Conservation (phyloP, 2,797 vertebrate species). For the Myripristis jacobus region DNA sequence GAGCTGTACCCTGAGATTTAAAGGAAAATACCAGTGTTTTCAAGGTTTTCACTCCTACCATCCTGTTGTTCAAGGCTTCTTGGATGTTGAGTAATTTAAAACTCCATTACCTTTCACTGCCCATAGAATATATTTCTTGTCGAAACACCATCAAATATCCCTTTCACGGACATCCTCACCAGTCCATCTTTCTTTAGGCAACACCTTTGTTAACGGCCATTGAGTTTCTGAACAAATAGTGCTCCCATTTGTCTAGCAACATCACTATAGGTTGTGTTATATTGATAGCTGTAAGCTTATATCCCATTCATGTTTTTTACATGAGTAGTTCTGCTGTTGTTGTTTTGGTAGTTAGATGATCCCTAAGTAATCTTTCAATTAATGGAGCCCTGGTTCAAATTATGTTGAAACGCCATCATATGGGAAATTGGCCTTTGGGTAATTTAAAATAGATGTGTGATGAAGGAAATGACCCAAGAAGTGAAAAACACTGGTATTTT, state of each 20-base stretch:
- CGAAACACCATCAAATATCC: background rate
- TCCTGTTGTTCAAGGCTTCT: background rate
- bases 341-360: background rate
- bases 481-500: constrained; percentile 38
- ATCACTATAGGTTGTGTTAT: background rate
- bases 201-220: background rate
- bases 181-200: too few relatives aligned
- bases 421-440: background rate
- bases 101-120: background rate
- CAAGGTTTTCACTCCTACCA: background rate
- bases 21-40: constrained; percentile 8
- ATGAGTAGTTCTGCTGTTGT: background rate
- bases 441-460: constrained; percentile 1
- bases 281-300: background rate
- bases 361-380: constrained; percentile 3
- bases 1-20: constrained; percentile 15
- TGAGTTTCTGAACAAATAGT: background rate
- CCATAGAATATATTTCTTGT: background rate
- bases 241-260: background rate
- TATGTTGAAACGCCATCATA: background rate
- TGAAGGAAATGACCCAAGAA: constrained; percentile 7
- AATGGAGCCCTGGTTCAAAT: background rate
- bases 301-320: constrained; percentile 7
- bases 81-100: background rate
- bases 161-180: background rate